Percentiles rank a stretch among this genome's conserved stretches.
phyloP scores from a whole-genome alignment of 2,797 vertebrate genomes.

The Cuniculus paca region DNA sequence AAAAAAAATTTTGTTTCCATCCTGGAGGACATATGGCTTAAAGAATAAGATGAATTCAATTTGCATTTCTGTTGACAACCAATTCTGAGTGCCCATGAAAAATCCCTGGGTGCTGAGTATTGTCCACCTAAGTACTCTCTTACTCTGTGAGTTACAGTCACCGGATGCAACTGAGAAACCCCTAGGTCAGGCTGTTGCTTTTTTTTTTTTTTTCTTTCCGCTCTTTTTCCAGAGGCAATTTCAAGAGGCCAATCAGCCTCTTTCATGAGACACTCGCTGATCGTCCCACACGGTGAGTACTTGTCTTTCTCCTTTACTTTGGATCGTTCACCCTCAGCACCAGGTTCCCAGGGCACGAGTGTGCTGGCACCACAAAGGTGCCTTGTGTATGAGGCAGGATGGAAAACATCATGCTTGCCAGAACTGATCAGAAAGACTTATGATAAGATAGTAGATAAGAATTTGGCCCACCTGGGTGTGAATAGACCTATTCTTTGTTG shows the following conservation, averaged over 20 bases:
- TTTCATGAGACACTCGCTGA: not conserved
- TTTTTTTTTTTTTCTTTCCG: not conserved
- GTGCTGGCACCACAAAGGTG: not conserved
- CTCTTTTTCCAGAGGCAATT: not conserved
- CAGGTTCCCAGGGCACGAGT: not conserved
- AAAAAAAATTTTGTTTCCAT: constrained; percentile 63
- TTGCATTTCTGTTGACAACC: constrained; percentile 78
- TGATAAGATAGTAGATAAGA: not conserved
- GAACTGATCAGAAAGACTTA: constrained; percentile 3
- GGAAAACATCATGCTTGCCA: not conserved
- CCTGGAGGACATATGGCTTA: constrained; percentile 72
- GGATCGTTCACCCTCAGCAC: not conserved
- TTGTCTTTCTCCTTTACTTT: not conserved
- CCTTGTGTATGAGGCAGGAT: not conserved
- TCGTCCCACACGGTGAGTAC: not conserved
- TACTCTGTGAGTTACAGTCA: not conserved
- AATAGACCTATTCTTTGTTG: not conserved
- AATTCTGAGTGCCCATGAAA: constrained; percentile 54
- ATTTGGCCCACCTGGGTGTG: not conserved
- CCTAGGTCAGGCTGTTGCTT: not conserved
- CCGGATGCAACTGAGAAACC: constrained; percentile 56
- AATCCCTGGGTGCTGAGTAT: constrained; percentile 36
- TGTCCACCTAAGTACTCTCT: constrained; percentile 33
- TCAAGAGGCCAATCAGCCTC: not conserved
- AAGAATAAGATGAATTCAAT: constrained; percentile 70